Evolutionary conservation across 2,113 vertebrate genomes (phyloP), one percentile per base, ranked within the genome.

Genomic region (Anser brachyrhynchus): DNA sequence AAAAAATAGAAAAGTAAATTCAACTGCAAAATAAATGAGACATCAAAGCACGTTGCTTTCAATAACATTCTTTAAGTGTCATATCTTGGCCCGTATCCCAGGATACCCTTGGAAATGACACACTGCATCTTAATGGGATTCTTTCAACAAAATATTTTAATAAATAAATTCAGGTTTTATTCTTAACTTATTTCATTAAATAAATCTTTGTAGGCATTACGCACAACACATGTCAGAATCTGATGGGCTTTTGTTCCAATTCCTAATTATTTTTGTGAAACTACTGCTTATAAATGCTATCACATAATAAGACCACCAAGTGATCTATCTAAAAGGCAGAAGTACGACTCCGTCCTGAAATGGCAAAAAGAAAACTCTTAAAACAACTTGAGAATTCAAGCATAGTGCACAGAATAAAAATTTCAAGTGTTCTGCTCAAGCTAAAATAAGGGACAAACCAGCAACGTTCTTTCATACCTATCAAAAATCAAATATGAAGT

Each of bases 21-120:
- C 79, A 87, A 65, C 82, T 78, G 66, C 92, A 96, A 95, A 95
- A 94, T 79, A 93, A 97, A 92, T 93, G 93, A 96, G 84, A 95
- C 93, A 94, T 96, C 95, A 93, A 94, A 96, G 93, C 69, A 92
- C 2, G 0, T 10, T 88, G 85, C 41, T 93, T 64, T 95, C 90
- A 97, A 92, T 94, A 95, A 95, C 94, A 93, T 97, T 95, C 77
- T 91, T 92, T 23, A 93, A 93, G 87, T 93, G 86, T 91, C 94
- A 83, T 95, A 96, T 90, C 44, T 95, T 97, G 96, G 96, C 94
- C 69, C 3, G 76, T 92, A 95, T 96, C 96, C 96, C 95, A 88
- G 96, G 95, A 97, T 95, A 95, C 93, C 93, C 93, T 81, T 85
- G 84, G 78, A 95, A 97, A 94, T 92, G 81, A 96, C 92, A 95